Base-by-base conservation (phyloP, 2,888 invertebrate genomes). In the Apantesis nais region DNA sequence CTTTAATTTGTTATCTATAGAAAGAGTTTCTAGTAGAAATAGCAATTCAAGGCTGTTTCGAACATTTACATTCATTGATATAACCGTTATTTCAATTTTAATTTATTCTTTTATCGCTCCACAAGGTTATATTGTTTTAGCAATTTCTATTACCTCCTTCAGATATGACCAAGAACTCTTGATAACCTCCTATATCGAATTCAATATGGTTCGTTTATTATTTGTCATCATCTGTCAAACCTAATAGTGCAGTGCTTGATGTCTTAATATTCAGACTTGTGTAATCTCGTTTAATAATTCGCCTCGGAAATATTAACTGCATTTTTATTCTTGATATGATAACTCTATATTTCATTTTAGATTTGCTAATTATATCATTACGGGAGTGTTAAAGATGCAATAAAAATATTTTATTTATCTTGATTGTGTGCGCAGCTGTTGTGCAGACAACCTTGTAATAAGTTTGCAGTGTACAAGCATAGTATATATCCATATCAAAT, bases 161-260 rank as follows among this genome's bases (percentile, higher is more conserved):
- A 84, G 82, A 82, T 69, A 80, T 82, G 82, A 79, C 80, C 85
- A 85, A 85, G 87, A 86, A 85, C 85, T 80, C 81, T 78, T 82
- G 89, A 90, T 90, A 89, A 84, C 90, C 89, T 89, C 83, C 83
- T 72, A 55, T 85, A 86, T 85, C 79, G 66, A 78, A 80, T 83
- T 80, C 72, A 66, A 74, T 79, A 77, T 79, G 80, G 73, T 77
- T 74, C 72, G 41, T 55, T 81, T 80, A 79, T 80, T 80, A 78
- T 76, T 52, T 71, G 70, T 71, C 69, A 58, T 73, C 34, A 22
- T 73, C 55, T 58, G 29, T 69, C 29, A 65, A 66, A 66, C 61
- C 39, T 63, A 31, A 7, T 64, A 74, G 67, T 75, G 63, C 60
- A 9, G 58, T 72, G 52, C 64, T 71, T 72, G 41, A 72, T 41